Evolutionary conservation across 2,113 vertebrate genomes (phyloP), one percentile per base, ranked within the genome.

Genomic region (Nesoenas mayeri): DNA sequence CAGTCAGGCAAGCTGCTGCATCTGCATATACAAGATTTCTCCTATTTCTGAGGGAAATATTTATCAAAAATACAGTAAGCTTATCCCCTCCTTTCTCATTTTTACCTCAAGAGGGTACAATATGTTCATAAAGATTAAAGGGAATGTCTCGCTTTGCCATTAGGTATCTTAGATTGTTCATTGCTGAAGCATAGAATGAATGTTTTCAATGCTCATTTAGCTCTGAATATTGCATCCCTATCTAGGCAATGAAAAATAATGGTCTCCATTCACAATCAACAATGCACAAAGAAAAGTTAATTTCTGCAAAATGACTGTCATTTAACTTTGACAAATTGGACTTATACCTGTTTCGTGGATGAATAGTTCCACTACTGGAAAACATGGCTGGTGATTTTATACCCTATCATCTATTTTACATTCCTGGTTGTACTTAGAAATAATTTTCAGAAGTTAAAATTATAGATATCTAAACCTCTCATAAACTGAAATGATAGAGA

Each of bases 151-250:
- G 0, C 90, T 96, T 83, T 90, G 32, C 82, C 72, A 72, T 93
- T 91, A 86, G 31, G 60, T 85, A 47, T 90, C 88, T 86, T 64
- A 83, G 71, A 88, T 60, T 90, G 36, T 95, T 91, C 85, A 44
- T 71, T 94, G 79, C 79, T 90, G 79, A 90, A 85, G 67, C 72
- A 80, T 32, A 64, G 82, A 90, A 89, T 86, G 88, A 74, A 90
- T 84, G 79, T 61, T 94, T 93, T 93, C 84, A 96, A 94, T 97
- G 93, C 75, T 96, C 64, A 88, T 94, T 96, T 95, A 83, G 83
- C 83, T 95, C 90, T 90, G 85, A 94, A 94, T 96, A 96, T 95
- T 85, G 65, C 74, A 88, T 96, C 91, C 48, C 84, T 94, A 42
- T 94, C 77, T 94, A 77, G 74, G 87, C 95, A 94, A 92, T 91